A percentile compares a stretch with the other conserved stretches of the same genome.
Conservation (phyloP, 2,888 invertebrate species). For the Trachelus tabidus region DNA sequence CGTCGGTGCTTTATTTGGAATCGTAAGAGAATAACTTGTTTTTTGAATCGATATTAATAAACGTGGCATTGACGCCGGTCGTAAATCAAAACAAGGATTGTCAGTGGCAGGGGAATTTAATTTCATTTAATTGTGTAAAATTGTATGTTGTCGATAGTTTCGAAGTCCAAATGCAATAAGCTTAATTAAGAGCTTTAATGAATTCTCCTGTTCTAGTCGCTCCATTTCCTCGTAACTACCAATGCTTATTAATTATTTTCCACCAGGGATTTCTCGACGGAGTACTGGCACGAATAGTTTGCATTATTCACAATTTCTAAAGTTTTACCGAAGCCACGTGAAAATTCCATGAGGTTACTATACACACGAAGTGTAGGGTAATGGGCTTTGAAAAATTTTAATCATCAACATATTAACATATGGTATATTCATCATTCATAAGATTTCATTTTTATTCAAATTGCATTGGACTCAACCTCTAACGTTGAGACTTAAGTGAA, state of each 20-base stretch:
- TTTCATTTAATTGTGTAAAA: constrained; percentile 21
- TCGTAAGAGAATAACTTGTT: neutral
- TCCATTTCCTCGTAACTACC: neutral
- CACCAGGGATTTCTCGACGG: neutral
- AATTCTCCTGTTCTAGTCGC: constrained; percentile 15
- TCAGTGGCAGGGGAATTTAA: neutral
- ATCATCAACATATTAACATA: neutral
- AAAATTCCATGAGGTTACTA: neutral
- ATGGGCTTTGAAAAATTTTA: no score
- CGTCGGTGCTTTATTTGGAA: no score
- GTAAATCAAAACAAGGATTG: neutral
- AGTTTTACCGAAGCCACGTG: neutral
- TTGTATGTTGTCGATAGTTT: constrained; percentile 24
- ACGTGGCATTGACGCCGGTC: neutral
- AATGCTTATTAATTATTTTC: constrained; percentile 22
- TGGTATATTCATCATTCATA: neutral
- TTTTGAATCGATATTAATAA: neutral
- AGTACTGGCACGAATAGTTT: neutral
- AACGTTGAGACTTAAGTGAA: neutral
- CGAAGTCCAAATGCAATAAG: constrained; percentile 33
- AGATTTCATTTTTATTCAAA: neutral
- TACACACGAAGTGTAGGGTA: no score
- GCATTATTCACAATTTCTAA: neutral
- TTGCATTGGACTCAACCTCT: neutral
- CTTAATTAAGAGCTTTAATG: constrained; percentile 36